Evolutionary conservation across 2,888 invertebrate species (phyloP).

Genomic region (Hemaris fuciformis): DNA sequence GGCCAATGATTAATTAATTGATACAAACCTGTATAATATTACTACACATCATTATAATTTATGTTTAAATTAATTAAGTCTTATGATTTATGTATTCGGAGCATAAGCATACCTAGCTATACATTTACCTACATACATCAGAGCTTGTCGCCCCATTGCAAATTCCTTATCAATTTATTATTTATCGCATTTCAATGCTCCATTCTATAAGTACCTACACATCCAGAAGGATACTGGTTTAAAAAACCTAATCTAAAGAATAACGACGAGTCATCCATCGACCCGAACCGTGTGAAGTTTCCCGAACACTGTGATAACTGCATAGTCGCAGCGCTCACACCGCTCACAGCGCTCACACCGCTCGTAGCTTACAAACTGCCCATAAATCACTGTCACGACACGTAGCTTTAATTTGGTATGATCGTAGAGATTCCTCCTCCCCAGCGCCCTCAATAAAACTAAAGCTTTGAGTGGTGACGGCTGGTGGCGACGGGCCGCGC

Average conservation of each 20-base stretch:
- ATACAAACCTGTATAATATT: too few relatives aligned
- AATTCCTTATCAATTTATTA: too few relatives aligned
- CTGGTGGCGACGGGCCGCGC: not conserved
- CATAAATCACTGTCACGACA: conserved; percentile 10
- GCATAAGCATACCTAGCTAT: too few relatives aligned
- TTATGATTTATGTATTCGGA: too few relatives aligned
- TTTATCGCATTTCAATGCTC: too few relatives aligned
- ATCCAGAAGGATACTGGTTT: not conserved
- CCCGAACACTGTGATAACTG: not conserved
- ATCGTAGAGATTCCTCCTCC: not conserved
- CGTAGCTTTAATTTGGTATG: conserved; percentile 12
- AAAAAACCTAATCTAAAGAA: not conserved
- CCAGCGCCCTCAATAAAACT: not conserved
- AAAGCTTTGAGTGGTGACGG: not conserved
- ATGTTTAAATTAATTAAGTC: too few relatives aligned
- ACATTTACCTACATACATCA: too few relatives aligned
- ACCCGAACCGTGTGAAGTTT: not conserved
- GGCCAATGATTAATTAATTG: too few relatives aligned
- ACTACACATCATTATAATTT: too few relatives aligned
- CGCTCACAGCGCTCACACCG: not conserved
- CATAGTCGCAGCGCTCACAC: not conserved
- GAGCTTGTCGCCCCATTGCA: too few relatives aligned
- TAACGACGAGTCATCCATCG: not conserved
- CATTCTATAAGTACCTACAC: too few relatives aligned
- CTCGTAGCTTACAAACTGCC: not conserved